These are phyloP conservation scores for Phainopepla nitens DNA, from an alignment of 2,113 vertebrate species.

Conservation along the genomic window DNA sequence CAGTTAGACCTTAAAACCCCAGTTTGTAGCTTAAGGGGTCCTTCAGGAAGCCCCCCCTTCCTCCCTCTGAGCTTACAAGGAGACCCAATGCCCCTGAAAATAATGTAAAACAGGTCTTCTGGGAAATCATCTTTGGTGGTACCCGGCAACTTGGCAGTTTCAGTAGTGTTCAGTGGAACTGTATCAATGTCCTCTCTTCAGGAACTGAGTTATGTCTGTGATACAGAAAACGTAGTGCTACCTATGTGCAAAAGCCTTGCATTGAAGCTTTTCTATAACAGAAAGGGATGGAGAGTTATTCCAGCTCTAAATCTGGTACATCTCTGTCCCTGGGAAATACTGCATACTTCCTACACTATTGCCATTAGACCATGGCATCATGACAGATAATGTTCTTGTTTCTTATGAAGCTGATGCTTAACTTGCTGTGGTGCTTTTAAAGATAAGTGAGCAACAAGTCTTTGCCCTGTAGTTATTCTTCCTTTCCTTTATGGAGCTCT, in stretches of 20 bases:
- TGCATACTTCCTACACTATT: background rate
- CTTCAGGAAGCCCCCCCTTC: background rate
- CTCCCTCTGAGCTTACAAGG: background rate
- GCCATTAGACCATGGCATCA: background rate
- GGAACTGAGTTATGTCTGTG: background rate
- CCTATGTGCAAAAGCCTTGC: background rate
- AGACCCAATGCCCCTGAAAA: background rate
- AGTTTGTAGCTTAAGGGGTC: background rate
- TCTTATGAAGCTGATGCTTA: background rate
- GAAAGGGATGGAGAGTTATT: background rate
- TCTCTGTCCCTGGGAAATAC: background rate
- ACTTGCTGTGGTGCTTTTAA: background rate
- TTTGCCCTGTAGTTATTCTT: background rate
- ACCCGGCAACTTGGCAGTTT: background rate
- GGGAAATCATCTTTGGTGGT: background rate
- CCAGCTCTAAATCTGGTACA: background rate
- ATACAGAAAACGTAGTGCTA: background rate
- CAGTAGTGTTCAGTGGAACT: background rate
- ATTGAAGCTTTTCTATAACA: background rate
- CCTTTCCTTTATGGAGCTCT: background rate
- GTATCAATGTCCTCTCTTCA: background rate
- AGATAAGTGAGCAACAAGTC: background rate
- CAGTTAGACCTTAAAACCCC: background rate
- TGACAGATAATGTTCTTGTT: background rate
- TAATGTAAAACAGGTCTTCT: background rate